Evolutionary conservation across 2,113 vertebrate genomes (phyloP), one percentile per base, ranked within the genome.

Genomic region (Colinus virginianus): DNA sequence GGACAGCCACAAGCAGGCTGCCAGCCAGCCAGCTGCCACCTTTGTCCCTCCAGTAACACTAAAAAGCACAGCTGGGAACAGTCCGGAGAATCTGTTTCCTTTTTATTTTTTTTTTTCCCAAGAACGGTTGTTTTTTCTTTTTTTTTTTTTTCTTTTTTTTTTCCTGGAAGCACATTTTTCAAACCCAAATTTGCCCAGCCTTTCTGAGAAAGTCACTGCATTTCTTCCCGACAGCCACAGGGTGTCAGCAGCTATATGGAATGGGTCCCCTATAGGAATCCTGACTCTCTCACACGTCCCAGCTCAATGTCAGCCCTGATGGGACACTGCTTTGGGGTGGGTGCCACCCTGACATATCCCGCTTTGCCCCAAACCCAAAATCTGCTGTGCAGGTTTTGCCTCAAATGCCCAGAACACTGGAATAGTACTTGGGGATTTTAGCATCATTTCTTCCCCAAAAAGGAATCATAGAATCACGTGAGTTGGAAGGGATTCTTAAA

Each of bases 171-270:
- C 36, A 25, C 30, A 10, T n/a, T 91, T 90, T 83, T 64, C n/a
- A 19, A 70, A 11, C 38, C 46, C 78, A 58, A 63, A 82, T 19
- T 49, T 59, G 32, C 67, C 45, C 74, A 82, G 6, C 11, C 58
- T 66, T 76, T 36, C 45, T 3, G 16, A 1, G 4, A 43, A 87
- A 78, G 48, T 38, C 49, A 2, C 49, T 86, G 93, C 92, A 75
- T 62, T 93, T 90, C 93, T 72, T 9, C 16, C 17, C 18, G 3
- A 32, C 71, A 61, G 84, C 96, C 97, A 97, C 96, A 93, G 78
- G 96, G 91, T 97, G 97, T 95, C 96, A 96, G 96, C 93, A 97
- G 87, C 90, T 92, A 26, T 84, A 94, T 90, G 90, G 88, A 95
- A 3, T 91, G 94, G 56, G 22, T 86, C 40, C 59, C 71, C 70